phyloP scores from a whole-genome alignment of 2,113 vertebrate genomes.

The Hassar affinis region DNA sequence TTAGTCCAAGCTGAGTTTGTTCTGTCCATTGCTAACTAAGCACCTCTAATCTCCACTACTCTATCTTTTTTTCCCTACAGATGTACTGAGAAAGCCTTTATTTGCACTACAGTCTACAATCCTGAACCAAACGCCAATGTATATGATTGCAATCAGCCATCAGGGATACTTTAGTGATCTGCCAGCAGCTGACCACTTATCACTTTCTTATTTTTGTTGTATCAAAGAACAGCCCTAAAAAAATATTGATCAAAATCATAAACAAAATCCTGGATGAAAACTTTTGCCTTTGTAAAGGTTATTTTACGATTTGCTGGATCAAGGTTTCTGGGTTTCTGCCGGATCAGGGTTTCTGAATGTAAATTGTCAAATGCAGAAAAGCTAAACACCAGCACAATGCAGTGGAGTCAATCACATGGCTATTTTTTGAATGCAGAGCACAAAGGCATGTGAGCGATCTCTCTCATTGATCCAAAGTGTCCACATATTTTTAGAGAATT shows the following conservation, averaged over 20 bases:
- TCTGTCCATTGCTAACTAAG: not conserved
- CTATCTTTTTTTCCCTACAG: too few relatives aligned
- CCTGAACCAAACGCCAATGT: not conserved
- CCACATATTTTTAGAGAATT: constrained; percentile 78
- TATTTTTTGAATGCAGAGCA: constrained; percentile 68
- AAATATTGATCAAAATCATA: constrained; percentile 56
- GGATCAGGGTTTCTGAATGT: constrained; percentile 20
- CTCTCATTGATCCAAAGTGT: constrained; percentile 67
- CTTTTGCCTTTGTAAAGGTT: constrained; percentile 50
- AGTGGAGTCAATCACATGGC: constrained; percentile 64
- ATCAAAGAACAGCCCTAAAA: constrained; percentile 32
- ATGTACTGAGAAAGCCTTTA: not conserved
- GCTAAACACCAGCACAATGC: constrained; percentile 52
- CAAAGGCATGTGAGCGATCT: constrained; percentile 67
- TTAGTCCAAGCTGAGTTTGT: not conserved
- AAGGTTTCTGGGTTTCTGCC: not conserved
- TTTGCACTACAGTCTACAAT: not conserved
- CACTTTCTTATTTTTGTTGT: constrained; percentile 3
- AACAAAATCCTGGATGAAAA: constrained; percentile 54
- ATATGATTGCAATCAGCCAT: not conserved
- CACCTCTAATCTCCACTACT: not conserved
- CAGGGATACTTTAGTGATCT: not conserved
- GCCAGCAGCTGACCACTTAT: not conserved
- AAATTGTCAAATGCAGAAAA: constrained; percentile 14
- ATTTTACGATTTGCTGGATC: constrained; percentile 17